Evolutionary conservation across 2,888 invertebrate species (phyloP), one percentile per base, ranked within the genome.

Genomic region (Xestoiulus laeticollis): DNA sequence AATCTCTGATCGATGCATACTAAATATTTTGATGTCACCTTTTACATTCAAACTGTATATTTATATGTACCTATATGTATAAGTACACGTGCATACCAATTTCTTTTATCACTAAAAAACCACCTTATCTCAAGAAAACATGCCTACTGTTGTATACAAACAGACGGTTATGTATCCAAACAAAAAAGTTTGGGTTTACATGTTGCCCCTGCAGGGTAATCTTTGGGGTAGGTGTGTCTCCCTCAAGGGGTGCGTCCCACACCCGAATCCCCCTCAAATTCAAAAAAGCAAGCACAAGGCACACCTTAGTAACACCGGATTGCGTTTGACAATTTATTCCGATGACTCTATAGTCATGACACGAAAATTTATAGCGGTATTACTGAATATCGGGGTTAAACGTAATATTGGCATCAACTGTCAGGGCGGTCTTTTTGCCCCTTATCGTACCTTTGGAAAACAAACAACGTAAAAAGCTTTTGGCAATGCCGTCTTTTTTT

Each of bases 301-400:
- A 68, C 68, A 68, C 68, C 68, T 68, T 68, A 26, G 68, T 26
- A 26, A 68, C 68, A 19, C n/a, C 22, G 68, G 68, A 68, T 68
- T 26, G 59, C 14, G 59, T 59, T 59, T 59, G 59, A 59, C 59
- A 59, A 59, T 59, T 59, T 59, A n/a, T n/a, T 59, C 59, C 59
- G 59, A 59, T 59, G 19, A 19, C 68, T 68, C 3, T 68, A 22
- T 26, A 68, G 26, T 68, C 68, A 68, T 68, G 68, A 26, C 26
- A 26, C 22, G 68, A 68, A 26, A 68, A 68, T 68, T 68, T 68
- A 68, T 19, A 68, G 12, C 68, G n/a, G 68, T 68, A 68, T 68
- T 68, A 68, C 26, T 22, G 68, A 68, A 26, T 26, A 68, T 68
- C 68, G 68, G 68, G 68, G 68, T 68, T 68, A 68, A 68, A 68